Evolutionary conservation across 2,113 vertebrate species (phyloP).

Genomic region (Henicopernis longicauda): DNA sequence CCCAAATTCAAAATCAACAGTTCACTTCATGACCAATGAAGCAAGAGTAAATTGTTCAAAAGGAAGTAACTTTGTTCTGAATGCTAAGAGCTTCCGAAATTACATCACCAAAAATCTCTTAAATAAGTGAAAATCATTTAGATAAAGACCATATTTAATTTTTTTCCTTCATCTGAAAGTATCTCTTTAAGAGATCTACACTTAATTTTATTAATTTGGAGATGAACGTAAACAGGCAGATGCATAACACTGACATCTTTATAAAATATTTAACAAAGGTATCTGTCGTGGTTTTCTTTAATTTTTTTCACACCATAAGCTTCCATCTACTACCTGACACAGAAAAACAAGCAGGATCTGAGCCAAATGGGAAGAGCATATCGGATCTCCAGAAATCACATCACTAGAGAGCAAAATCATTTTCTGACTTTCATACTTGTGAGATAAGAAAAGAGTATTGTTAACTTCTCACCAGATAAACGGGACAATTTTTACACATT

Average conservation of each 20-base stretch:
- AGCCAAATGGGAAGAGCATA: background rate
- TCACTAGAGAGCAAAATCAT: background rate
- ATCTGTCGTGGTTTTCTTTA: conserved; percentile 8
- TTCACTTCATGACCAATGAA: background rate
- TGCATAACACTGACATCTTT: conserved; percentile 49
- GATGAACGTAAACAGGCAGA: conserved; percentile 35
- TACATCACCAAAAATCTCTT: background rate
- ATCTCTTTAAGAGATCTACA: background rate
- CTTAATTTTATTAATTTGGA: conserved; percentile 63
- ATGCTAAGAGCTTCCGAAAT: background rate
- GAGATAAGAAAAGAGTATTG: background rate
- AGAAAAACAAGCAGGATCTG: background rate
- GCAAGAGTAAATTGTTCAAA: background rate
- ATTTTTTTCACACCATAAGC: background rate
- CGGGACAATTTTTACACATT: background rate
- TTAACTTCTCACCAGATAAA: background rate
- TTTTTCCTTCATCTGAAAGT: background rate
- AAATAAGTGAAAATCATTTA: background rate
- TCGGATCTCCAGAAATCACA: background rate
- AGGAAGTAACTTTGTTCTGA: background rate
- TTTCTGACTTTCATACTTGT: background rate
- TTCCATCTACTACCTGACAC: conserved; percentile 11
- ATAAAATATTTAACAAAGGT: conserved; percentile 71
- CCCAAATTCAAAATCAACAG: background rate
- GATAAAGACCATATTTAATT: background rate